phyloP scores from a whole-genome alignment of 2,113 vertebrate genomes.

The Microtus pennsylvanicus region DNA sequence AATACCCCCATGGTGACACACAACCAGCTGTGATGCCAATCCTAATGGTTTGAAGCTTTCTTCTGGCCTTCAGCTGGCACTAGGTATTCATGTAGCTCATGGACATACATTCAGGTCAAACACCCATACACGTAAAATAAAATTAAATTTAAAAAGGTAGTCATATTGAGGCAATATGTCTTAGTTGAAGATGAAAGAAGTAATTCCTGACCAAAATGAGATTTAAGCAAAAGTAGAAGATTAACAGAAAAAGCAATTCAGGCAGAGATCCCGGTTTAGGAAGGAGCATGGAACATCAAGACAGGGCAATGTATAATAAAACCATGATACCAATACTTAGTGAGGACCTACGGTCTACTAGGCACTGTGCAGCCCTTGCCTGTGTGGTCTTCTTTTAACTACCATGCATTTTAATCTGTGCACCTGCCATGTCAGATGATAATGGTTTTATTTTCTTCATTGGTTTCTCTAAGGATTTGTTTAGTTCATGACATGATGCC shows the following conservation, averaged over 20 bases:
- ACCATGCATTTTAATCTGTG: background rate
- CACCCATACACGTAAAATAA: background rate
- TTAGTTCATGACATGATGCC: background rate
- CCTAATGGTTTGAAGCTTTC: background rate
- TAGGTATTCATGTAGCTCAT: background rate
- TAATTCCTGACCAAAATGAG: background rate
- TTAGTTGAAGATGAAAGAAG: constrained; percentile 31
- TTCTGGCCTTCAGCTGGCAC: too few relatives aligned
- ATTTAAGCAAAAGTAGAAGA: constrained; percentile 4
- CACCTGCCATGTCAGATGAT: background rate
- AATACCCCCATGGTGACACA: background rate
- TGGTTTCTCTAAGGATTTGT: background rate
- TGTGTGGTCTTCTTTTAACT: background rate
- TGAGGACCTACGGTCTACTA: background rate
- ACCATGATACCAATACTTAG: background rate
- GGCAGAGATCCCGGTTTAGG: background rate
- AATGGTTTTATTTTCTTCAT: background rate
- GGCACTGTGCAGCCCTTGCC: background rate
- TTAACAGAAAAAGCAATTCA: background rate
- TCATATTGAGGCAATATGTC: background rate
- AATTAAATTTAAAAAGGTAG: background rate
- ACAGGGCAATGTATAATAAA: background rate
- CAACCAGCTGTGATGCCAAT: background rate
- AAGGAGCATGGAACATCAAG: background rate
- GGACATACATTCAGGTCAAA: background rate